phyloP scores from a whole-genome alignment of 1,140 invertebrate species.

The Danaus plexippus region DNA sequence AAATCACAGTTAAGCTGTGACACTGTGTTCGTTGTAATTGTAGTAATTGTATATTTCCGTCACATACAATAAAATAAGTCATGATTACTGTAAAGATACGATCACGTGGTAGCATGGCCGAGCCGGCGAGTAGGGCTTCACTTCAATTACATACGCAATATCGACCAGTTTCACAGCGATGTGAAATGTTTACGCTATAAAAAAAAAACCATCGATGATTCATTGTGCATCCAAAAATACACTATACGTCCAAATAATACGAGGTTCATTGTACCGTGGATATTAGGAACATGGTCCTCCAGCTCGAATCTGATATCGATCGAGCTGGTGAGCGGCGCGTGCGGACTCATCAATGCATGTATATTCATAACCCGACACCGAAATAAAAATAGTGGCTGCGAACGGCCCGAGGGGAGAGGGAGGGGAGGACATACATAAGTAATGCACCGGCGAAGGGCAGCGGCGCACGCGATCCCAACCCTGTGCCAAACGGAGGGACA shows the following conservation, averaged over 20 bases:
- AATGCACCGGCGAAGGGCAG: slow-evolving; percentile 59
- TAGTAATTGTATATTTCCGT: slow-evolving; percentile 53
- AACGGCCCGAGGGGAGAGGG: slow-evolving; percentile 27
- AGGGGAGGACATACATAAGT: slow-evolving; percentile 58
- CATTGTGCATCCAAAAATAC: slow-evolving; percentile 8
- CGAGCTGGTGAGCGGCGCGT: slow-evolving; percentile 35
- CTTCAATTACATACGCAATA: slow-evolving; percentile 47
- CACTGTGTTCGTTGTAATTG: slow-evolving; percentile 15
- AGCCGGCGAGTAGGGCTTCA: slow-evolving; percentile 57
- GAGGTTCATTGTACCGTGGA: slow-evolving; percentile 14
- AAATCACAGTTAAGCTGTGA: slow-evolving; percentile 36
- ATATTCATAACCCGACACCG: slow-evolving; percentile 54
- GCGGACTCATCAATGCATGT: slow-evolving; percentile 54
- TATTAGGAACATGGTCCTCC: slow-evolving; percentile 5
- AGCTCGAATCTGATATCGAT: slow-evolving; percentile 39
- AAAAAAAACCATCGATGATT: slow-evolving; percentile 3
- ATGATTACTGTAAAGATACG: slow-evolving; percentile 43
- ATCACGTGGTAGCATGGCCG: slow-evolving; percentile 33
- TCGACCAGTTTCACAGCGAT: slow-evolving; percentile 40
- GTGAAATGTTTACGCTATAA: background rate
- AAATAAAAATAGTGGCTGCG: slow-evolving; percentile 58
- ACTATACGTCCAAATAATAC: slow-evolving; percentile 4
- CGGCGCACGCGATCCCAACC: slow-evolving; percentile 46
- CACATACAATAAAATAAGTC: slow-evolving; percentile 42
- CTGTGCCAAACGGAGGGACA: slow-evolving; percentile 35